A percentile compares a stretch with the other conserved stretches of the same genome.
Conservation (phyloP, 2,797 vertebrate genomes). For the Sebastes iracundus region DNA sequence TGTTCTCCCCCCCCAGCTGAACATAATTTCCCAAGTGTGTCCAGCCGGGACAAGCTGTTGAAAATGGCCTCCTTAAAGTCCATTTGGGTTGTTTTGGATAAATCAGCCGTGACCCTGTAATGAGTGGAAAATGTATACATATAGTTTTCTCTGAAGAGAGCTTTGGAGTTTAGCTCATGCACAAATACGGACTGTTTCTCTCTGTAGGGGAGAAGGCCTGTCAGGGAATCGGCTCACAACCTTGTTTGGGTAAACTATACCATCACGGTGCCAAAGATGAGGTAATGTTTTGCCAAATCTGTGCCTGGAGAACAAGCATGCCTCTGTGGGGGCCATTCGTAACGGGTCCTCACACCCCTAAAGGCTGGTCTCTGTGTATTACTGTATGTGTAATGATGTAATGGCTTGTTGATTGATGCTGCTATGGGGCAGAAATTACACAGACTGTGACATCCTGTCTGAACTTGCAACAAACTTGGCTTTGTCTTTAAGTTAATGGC, state of each 20-base stretch:
- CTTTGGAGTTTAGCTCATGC: constrained; percentile 47
- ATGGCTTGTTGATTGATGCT: constrained; percentile 60
- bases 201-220: constrained; percentile 36
- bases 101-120: constrained; percentile 57
- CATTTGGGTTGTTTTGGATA: constrained; percentile 23
- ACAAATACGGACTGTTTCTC: constrained; percentile 67
- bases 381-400: constrained; percentile 44
- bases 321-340: constrained; percentile 53
- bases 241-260: constrained; percentile 77
- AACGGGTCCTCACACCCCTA: constrained; percentile 4
- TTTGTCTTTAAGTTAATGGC: constrained; percentile 56
- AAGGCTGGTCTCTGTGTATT: constrained; percentile 24
- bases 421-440: constrained; percentile 46
- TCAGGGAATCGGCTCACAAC: constrained; percentile 49
- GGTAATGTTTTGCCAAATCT: constrained; percentile 75
- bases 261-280: constrained; percentile 71
- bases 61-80: constrained; percentile 37
- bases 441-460: constrained; percentile 70
- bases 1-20: constrained; percentile 1
- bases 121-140: constrained; percentile 64
- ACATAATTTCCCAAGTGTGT: constrained; percentile 13
- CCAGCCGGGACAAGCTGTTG: constrained; percentile 24
- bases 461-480: constrained; percentile 57
- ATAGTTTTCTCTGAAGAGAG: constrained; percentile 21
- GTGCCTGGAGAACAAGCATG: constrained; percentile 61